Conservation (phyloP, 2,797 vertebrate genomes). For the Lerista edwardsae region DNA sequence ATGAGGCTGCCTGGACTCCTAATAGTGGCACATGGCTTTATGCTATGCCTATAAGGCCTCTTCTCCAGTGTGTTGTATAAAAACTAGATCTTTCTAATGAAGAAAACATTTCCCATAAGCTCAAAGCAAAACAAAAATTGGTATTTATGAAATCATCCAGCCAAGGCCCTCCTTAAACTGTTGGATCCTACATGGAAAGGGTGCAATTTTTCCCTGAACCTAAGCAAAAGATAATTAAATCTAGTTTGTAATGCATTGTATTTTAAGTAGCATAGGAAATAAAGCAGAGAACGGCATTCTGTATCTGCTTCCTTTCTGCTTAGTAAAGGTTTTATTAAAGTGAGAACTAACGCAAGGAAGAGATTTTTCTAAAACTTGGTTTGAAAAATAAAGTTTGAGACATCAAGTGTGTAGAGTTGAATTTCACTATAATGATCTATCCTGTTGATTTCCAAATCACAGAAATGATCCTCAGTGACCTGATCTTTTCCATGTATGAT, state of each 20-base stretch:
- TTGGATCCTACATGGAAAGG: not conserved
- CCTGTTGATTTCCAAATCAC: not conserved
- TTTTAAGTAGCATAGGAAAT: slow-evolving; percentile 8
- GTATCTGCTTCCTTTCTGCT: not conserved
- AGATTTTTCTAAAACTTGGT: not conserved
- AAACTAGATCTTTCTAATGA: not conserved
- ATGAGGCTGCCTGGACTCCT: not conserved
- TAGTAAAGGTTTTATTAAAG: not conserved
- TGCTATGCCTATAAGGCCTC: not conserved
- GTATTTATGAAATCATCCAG: not conserved
- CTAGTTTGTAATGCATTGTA: not conserved
- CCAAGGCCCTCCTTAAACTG: not conserved
- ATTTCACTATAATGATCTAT: not conserved
- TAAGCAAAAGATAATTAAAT: not conserved
- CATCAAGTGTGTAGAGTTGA: not conserved
- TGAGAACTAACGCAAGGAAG: too few species aligned
- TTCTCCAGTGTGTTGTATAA: not conserved
- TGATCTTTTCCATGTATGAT: not conserved
- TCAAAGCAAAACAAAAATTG: not conserved
- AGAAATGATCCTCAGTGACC: not conserved
- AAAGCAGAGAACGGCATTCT: not conserved
- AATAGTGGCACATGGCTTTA: not conserved
- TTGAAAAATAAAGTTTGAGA: not conserved
- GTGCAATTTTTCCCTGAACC: not conserved
- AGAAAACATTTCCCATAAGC: not conserved